A percentile compares a stretch with the other conserved stretches of the same genome.
Evolutionary conservation across 2,888 invertebrate species (phyloP).

Genomic region (Nomada ruficornis): DNA sequence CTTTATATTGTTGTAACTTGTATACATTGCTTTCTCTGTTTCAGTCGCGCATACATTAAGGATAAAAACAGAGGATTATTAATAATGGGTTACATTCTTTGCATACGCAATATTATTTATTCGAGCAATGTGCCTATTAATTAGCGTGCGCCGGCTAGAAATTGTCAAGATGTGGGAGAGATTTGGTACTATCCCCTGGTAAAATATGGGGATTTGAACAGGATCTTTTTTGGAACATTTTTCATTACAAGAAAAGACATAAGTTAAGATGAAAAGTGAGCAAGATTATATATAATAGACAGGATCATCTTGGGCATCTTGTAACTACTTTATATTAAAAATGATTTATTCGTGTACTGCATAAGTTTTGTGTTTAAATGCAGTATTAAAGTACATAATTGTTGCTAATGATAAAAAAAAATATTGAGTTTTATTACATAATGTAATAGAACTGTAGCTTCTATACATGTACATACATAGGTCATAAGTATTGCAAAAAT

Average conservation of each 20-base stretch:
- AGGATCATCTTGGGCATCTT: conserved; percentile 33
- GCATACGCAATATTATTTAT: conserved; percentile 10
- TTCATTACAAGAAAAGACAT: conserved; percentile 43
- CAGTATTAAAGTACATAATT: conserved; percentile 42
- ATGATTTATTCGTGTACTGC: conserved; percentile 45
- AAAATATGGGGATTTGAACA: conserved; percentile 78
- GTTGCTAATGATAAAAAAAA: conserved; percentile 31
- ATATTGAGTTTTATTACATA: conserved; percentile 47
- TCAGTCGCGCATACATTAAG: conserved; percentile 34
- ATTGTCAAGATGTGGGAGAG: conserved; percentile 81
- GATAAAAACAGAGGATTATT: conserved; percentile 23
- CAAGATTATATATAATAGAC: conserved; percentile 26
- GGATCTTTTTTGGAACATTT: conserved; percentile 31
- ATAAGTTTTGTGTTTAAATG: conserved; percentile 47
- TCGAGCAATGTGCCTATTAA: conserved; percentile 25
- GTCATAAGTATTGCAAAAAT: conserved; percentile 85
- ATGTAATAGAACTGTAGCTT: conserved; percentile 58
- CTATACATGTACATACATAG: conserved; percentile 42
- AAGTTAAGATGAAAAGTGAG: conserved; percentile 37
- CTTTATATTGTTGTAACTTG: neutral
- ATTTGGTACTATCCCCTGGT: conserved; percentile 77
- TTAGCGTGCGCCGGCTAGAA: conserved; percentile 46
- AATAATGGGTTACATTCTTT: conserved; percentile 60
- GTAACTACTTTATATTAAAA: conserved; percentile 30
- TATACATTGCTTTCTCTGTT: conserved; percentile 34